A percentile compares a stretch with the other conserved stretches of the same genome.
phyloP scores from a whole-genome alignment of 2,888 invertebrate species.

The Taenaris catops region DNA sequence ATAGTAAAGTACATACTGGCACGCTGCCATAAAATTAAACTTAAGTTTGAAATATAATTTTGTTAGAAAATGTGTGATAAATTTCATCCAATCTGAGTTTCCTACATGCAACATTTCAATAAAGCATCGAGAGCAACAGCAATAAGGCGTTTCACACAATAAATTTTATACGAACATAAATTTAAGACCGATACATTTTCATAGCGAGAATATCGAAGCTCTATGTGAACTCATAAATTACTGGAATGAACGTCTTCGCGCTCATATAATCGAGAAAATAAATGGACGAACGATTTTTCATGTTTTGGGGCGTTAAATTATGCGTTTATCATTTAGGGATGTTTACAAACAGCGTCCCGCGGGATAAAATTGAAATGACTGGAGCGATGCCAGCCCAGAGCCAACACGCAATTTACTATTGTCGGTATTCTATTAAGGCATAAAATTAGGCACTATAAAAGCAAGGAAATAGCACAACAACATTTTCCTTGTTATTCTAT shows the following conservation, averaged over 20 bases:
- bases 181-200: slow-evolving; percentile 24
- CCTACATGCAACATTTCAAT: slow-evolving; percentile 20
- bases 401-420: slow-evolving; percentile 41
- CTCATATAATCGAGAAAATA: slow-evolving; percentile 57
- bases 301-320: slow-evolving; percentile 70
- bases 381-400: slow-evolving; percentile 60
- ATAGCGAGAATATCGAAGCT: slow-evolving; percentile 26
- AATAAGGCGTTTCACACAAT: slow-evolving; percentile 22
- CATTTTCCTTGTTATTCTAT: slow-evolving; percentile 3
- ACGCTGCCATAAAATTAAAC: slow-evolving; percentile 4
- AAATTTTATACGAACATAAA: slow-evolving; percentile 25
- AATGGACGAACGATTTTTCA: slow-evolving; percentile 66
- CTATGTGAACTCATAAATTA: slow-evolving; percentile 52
- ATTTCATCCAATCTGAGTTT: slow-evolving; percentile 17
- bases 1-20: not conserved
- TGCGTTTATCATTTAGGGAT: slow-evolving; percentile 76
- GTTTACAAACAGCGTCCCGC: slow-evolving; percentile 65
- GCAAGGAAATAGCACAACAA: slow-evolving; percentile 14
- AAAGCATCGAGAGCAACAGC: slow-evolving; percentile 20
- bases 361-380: slow-evolving; percentile 75
- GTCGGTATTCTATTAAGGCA: slow-evolving; percentile 31
- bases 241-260: slow-evolving; percentile 54
- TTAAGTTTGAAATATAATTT: not conserved
- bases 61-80: slow-evolving; percentile 11
- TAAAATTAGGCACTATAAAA: slow-evolving; percentile 27